Evolutionary conservation across 2,113 vertebrate genomes (phyloP).

Genomic region (Petaurus breviceps): DNA sequence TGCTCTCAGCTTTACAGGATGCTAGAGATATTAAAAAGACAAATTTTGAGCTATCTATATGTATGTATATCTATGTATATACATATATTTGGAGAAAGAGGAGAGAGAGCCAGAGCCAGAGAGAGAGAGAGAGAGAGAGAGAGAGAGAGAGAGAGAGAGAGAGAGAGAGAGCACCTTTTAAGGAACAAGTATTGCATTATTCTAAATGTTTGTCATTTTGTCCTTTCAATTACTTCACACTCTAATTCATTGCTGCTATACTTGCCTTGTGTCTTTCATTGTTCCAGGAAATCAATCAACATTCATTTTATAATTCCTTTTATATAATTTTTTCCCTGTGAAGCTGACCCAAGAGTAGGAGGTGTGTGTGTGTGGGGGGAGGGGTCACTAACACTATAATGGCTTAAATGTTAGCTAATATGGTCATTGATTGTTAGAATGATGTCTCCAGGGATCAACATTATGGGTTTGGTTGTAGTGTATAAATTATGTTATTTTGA

Average conservation of each 20-base stretch:
- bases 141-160: no score
- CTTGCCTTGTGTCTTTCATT: background rate
- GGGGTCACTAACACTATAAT: background rate
- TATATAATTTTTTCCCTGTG: background rate
- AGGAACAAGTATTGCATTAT: background rate
- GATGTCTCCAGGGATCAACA: background rate
- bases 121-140: no score
- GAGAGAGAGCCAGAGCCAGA: no score
- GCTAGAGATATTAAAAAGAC: background rate
- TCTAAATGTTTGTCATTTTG: background rate
- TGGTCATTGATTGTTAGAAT: background rate
- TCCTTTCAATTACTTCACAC: conserved; percentile 68
- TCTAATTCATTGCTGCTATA: conserved; percentile 64
- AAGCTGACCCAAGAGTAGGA: background rate
- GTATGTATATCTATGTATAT: background rate
- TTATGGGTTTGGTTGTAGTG: background rate
- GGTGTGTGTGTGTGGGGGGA: background rate
- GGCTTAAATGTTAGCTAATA: background rate
- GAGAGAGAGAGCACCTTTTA: no score
- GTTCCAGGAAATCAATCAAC: background rate
- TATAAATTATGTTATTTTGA: no score
- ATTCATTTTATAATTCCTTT: background rate
- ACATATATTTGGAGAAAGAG: background rate
- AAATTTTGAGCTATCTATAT: background rate
- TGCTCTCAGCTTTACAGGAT: background rate